These are phyloP conservation scores for Mus minutoides DNA, from an alignment of 2,797 vertebrate species.

Conservation along the genomic window DNA sequence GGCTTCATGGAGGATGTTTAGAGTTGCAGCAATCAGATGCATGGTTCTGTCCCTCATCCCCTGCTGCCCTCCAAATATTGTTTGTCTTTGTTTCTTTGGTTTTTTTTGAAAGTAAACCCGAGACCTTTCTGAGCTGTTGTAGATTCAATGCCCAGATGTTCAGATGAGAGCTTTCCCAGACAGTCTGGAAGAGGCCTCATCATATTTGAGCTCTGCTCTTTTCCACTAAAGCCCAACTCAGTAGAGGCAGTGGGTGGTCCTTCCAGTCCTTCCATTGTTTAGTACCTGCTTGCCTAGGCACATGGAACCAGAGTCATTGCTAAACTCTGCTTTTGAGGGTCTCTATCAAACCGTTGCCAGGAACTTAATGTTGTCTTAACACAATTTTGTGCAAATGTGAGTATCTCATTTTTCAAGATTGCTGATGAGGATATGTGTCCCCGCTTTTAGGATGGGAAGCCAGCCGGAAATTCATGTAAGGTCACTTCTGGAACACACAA, in stretches of 20 bases:
- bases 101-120: slow-evolving; percentile 29
- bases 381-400: slow-evolving; percentile 79
- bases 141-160: slow-evolving; percentile 13
- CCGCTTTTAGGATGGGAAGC: slow-evolving; percentile 81
- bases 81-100: slow-evolving; percentile 34
- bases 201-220: not conserved
- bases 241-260: not conserved
- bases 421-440: slow-evolving; percentile 72
- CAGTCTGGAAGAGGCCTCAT: not conserved
- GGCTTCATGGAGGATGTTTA: not conserved
- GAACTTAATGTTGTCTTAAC: slow-evolving; percentile 84
- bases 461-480: slow-evolving; percentile 82
- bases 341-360: slow-evolving; percentile 74
- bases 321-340: slow-evolving; percentile 61
- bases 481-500: slow-evolving; percentile 81
- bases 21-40: not conserved
- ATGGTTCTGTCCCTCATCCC: not conserved
- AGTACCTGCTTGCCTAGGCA: fast-evolving
- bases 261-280: not conserved
- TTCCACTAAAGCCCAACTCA: not conserved
- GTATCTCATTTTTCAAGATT: slow-evolving; percentile 84
- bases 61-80: not conserved
- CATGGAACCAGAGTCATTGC: slow-evolving; percentile 62
- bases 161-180: not conserved
- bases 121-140: slow-evolving; percentile 4